phyloP scores from a whole-genome alignment of 2,113 vertebrate genomes.

The Grammomys dolichurus region DNA sequence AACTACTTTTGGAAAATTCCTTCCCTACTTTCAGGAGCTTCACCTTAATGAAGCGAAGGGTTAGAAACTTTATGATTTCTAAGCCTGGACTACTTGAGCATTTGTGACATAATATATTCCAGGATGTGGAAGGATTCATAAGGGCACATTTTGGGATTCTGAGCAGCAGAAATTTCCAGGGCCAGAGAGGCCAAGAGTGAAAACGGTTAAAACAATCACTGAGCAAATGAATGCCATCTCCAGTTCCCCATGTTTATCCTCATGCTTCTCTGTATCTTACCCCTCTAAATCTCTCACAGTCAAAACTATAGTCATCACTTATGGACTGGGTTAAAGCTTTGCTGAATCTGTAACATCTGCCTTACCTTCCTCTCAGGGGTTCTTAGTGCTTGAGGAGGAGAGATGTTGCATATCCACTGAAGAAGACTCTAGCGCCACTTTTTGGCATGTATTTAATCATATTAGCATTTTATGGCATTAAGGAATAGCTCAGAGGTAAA shows the following conservation, averaged over 20 bases:
- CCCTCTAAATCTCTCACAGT: constrained; percentile 30
- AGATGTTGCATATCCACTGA: constrained; percentile 8
- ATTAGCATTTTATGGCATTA: not conserved
- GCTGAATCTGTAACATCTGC: not conserved
- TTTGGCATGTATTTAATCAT: not conserved
- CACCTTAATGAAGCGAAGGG: not conserved
- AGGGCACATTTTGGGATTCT: not conserved
- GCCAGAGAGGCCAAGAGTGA: not conserved
- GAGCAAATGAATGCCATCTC: not conserved
- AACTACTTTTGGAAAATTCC: constrained; percentile 34
- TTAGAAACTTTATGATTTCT: not conserved
- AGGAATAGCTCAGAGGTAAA: not conserved
- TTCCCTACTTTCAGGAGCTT: constrained; percentile 5
- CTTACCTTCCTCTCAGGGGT: not conserved
- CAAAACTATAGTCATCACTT: not conserved
- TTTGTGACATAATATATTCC: not conserved
- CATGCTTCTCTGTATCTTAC: not conserved
- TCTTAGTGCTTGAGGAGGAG: constrained; percentile 17
- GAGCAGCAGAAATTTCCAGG: not conserved
- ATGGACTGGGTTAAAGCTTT: not conserved
- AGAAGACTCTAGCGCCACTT: constrained; percentile 36
- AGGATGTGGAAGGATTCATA: not conserved
- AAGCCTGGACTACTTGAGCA: not conserved
- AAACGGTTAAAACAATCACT: not conserved
- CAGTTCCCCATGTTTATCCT: not conserved